Conservation (phyloP, 2,797 vertebrate species). For the Gallinago stenura region DNA sequence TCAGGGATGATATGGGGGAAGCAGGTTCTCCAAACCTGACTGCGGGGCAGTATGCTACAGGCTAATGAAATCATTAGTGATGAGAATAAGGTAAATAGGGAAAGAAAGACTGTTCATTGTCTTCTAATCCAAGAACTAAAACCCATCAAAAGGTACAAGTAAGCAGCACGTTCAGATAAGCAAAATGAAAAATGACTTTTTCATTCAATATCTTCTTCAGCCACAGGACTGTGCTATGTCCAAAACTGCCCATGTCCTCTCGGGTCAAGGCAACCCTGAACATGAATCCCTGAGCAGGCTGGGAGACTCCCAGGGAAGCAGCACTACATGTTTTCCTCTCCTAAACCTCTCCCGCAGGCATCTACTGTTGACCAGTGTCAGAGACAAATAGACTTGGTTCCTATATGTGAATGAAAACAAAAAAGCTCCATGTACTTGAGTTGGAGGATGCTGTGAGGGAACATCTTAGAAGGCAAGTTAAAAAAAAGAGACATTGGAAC, state of each 20-base stretch:
- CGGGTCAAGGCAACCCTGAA: neutral
- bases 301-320: neutral
- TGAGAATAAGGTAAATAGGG: neutral
- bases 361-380: neutral
- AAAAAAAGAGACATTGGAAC: neutral
- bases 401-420: neutral
- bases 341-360: neutral
- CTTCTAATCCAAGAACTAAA: neutral
- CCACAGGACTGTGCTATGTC: neutral
- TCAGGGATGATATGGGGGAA: neutral
- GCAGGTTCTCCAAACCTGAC: neutral
- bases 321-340: neutral
- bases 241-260: neutral
- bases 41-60: neutral
- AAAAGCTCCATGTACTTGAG: neutral
- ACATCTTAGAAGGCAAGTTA: neutral
- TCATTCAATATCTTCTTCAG: neutral
- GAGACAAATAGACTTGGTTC: neutral
- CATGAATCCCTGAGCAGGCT: neutral
- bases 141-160: neutral
- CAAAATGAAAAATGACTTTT: neutral
- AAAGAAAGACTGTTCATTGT: neutral
- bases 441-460: neutral
- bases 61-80: neutral
- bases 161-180: neutral